Percentiles rank a stretch among this genome's conserved stretches.
Conservation (phyloP, 2,888 invertebrate species). For the Allolobophora icterica region DNA sequence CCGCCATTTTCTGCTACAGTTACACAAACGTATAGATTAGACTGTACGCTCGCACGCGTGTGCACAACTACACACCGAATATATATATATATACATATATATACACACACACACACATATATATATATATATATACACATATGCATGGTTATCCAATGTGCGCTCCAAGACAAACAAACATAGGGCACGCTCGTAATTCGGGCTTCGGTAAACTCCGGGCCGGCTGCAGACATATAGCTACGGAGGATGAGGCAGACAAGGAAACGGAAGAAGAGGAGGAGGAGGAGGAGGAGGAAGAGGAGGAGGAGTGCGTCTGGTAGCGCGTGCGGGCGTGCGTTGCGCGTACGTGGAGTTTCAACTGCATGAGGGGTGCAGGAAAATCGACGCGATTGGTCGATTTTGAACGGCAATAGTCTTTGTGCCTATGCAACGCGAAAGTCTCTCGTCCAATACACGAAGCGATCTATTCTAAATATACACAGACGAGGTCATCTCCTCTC, state of each 20-base stretch:
- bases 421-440: background rate
- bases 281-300: background rate
- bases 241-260: background rate
- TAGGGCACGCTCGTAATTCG: constrained; percentile 17
- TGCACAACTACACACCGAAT: background rate
- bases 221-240: constrained; percentile 5
- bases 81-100: background rate
- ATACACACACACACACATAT: background rate
- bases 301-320: background rate
- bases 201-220: constrained; percentile 11
- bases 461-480: no score
- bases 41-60: constrained; percentile 17
- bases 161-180: background rate
- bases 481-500: no score
- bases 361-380: background rate
- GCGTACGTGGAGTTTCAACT: background rate
- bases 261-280: background rate
- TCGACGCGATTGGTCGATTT: background rate
- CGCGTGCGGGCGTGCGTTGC: background rate
- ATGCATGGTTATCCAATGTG: background rate
- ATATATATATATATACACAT: background rate
- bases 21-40: background rate
- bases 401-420: background rate
- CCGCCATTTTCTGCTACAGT: constrained; percentile 1
- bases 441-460: no score